A percentile compares a stretch with the other conserved stretches of the same genome.
These are phyloP conservation scores for Scartelaos histophorus DNA, from an alignment of 2,113 vertebrate species.

Conservation along the genomic window DNA sequence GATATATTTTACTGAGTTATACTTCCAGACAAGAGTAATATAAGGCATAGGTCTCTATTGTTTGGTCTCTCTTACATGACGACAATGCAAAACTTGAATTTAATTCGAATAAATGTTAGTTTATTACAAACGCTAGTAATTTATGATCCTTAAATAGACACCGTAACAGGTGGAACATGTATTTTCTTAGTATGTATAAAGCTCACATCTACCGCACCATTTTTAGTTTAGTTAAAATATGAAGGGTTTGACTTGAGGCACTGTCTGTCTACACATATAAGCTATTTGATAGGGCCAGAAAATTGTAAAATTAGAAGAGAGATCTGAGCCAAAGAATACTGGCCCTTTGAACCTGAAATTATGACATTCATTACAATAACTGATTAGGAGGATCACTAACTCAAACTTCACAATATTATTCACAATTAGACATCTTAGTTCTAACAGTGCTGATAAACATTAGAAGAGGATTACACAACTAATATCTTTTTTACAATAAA, in stretches of 20 bases:
- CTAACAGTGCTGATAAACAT: background rate
- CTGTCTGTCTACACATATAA: background rate
- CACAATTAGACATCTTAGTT: background rate
- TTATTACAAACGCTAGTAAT: background rate
- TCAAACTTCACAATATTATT: background rate
- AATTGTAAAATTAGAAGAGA: background rate
- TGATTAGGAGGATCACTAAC: background rate
- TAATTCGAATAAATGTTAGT: background rate
- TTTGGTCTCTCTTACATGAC: conserved; percentile 24
- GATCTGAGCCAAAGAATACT: background rate
- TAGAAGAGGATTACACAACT: background rate
- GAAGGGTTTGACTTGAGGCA: background rate
- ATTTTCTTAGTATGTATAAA: conserved; percentile 8
- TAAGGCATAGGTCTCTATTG: background rate
- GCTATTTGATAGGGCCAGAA: background rate
- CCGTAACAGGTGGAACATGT: background rate
- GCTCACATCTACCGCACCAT: conserved; percentile 21
- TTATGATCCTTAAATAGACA: conserved; percentile 21
- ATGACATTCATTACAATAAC: background rate
- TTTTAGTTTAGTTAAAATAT: background rate
- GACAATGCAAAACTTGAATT: conserved; percentile 13
- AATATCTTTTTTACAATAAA: background rate
- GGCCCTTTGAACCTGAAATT: background rate
- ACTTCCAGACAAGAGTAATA: background rate
- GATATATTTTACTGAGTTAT: conserved; percentile 23